phyloP scores from a whole-genome alignment of 2,113 vertebrate species.

The Sisor rabdophorus region DNA sequence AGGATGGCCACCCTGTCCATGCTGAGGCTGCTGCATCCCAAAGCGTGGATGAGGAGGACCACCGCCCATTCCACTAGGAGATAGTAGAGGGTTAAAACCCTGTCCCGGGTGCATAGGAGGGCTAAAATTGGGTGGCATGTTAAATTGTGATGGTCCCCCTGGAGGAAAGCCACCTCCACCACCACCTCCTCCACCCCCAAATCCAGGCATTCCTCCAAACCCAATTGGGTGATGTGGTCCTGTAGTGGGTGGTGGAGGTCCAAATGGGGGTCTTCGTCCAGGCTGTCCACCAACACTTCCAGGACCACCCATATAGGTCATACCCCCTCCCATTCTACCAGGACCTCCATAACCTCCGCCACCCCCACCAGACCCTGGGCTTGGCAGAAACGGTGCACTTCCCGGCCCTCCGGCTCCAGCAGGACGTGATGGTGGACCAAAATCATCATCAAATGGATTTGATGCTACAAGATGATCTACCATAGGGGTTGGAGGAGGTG shows the following conservation, averaged over 20 bases:
- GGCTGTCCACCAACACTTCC: constrained; percentile 67
- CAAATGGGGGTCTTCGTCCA: constrained; percentile 75
- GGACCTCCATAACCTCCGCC: constrained; percentile 63
- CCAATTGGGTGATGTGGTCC: constrained; percentile 85
- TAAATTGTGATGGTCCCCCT: constrained; percentile 77
- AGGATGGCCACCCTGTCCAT: constrained; percentile 74
- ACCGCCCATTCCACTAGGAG: constrained; percentile 74
- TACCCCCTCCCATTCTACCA: constrained; percentile 70
- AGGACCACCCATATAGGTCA: constrained; percentile 70
- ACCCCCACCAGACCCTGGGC: constrained; percentile 72
- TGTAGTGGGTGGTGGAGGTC: constrained; percentile 65
- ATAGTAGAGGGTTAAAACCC: constrained; percentile 91
- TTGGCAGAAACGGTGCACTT: constrained; percentile 77
- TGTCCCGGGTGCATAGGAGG: constrained; percentile 83
- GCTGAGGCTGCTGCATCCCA: constrained; percentile 73
- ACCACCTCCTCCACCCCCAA: constrained; percentile 67
- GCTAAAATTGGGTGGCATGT: constrained; percentile 88
- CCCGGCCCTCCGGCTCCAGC: constrained; percentile 68
- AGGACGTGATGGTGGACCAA: constrained; percentile 81
- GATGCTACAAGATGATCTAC: constrained; percentile 96
- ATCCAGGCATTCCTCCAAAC: constrained; percentile 76
- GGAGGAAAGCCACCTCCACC: constrained; percentile 73
- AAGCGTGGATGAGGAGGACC: constrained; percentile 74
- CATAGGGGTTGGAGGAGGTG: constrained; percentile 94
- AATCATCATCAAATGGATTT: constrained; percentile 97